Evolutionary conservation across 2,888 invertebrate species (phyloP).

Genomic region (Eilema depressum): DNA sequence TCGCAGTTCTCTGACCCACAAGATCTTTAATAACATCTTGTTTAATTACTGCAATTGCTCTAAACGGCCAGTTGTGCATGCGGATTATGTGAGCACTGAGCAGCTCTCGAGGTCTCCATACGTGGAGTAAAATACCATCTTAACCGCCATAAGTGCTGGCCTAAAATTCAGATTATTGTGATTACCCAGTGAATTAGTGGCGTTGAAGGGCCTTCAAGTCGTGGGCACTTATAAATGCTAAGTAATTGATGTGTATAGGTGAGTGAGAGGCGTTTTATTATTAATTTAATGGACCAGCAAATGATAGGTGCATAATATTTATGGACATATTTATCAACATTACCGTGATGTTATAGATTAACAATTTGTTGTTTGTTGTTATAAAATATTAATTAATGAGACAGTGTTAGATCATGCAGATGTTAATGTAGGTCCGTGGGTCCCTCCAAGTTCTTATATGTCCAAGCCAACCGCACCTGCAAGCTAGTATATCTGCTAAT

Average conservation of each 20-base stretch:
- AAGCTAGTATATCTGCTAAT: too few species aligned
- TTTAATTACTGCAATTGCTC: slow-evolving; percentile 55
- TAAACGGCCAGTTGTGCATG: slow-evolving; percentile 44
- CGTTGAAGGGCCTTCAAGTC: slow-evolving; percentile 11
- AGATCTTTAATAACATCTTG: slow-evolving; percentile 46
- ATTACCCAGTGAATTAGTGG: slow-evolving; percentile 26
- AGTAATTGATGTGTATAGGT: not conserved
- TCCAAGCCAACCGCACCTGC: too few species aligned
- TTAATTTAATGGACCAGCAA: not conserved
- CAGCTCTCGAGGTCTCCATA: slow-evolving; percentile 25
- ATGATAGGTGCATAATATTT: not conserved
- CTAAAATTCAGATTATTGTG: slow-evolving; percentile 47
- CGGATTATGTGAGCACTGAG: slow-evolving; percentile 40
- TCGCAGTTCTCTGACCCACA: slow-evolving; percentile 33
- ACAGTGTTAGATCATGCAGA: too few species aligned
- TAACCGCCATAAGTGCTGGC: slow-evolving; percentile 38
- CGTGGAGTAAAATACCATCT: slow-evolving; percentile 29
- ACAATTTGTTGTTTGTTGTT: not conserved
- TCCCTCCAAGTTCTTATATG: too few species aligned
- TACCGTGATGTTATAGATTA: not conserved
- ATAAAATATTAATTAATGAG: too few species aligned
- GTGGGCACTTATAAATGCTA: slow-evolving; percentile 5
- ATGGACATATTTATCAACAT: not conserved
- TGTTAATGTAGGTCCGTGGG: too few species aligned
- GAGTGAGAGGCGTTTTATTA: not conserved